phyloP scores from a whole-genome alignment of 1,140 invertebrate genomes.

The Papilio aristodemus region DNA sequence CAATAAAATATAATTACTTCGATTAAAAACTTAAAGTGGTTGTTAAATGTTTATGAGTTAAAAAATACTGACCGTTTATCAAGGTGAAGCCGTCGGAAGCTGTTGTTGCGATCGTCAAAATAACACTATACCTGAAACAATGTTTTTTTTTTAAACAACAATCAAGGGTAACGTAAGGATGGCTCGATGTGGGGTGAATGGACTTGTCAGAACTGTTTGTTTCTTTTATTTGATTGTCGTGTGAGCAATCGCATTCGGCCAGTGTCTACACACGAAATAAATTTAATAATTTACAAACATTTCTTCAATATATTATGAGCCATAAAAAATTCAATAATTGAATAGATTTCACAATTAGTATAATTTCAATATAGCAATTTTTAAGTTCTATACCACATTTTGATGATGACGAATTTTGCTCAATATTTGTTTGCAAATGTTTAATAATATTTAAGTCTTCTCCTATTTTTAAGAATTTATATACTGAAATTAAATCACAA shows the following conservation, averaged over 20 bases:
- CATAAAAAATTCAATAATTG: no score
- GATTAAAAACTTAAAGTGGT: constrained; percentile 2
- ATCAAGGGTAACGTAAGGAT: constrained; percentile 12
- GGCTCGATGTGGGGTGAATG: neutral
- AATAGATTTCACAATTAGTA: no score
- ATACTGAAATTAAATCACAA: no score
- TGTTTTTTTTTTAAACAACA: constrained; percentile 29
- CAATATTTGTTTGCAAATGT: no score
- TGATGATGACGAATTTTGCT: no score
- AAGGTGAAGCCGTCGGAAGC: constrained; percentile 66
- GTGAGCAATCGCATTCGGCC: neutral
- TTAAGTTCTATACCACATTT: no score
- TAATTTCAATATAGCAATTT: no score
- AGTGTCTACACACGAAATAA: neutral
- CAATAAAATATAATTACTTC: neutral
- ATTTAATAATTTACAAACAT: neutral
- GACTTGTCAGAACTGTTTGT: constrained; percentile 1
- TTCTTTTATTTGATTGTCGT: constrained; percentile 16
- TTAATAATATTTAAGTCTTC: no score
- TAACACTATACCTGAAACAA: constrained; percentile 70
- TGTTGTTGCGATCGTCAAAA: constrained; percentile 68
- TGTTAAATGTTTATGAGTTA: neutral
- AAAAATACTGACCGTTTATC: constrained; percentile 66
- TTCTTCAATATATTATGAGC: no score
- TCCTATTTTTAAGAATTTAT: no score